Conservation (phyloP, 1,140 invertebrate genomes). For the Scylla paramamosain region DNA sequence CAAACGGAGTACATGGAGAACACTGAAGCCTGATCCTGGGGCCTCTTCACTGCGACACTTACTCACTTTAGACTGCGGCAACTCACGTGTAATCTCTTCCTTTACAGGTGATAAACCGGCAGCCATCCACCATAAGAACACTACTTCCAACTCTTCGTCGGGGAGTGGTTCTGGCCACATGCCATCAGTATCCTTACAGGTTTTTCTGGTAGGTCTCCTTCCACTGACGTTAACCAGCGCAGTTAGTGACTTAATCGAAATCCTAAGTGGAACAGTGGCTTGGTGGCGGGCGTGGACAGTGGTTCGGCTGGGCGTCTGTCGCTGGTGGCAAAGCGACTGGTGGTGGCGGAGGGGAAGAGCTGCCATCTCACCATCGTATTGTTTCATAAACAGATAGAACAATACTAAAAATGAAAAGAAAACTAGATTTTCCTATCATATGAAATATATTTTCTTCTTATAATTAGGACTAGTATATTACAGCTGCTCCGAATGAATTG, state of each 20-base stretch:
- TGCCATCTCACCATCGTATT: not conserved
- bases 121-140: conserved; percentile 76
- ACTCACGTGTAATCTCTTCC: not conserved
- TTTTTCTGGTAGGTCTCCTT: conserved; percentile 32
- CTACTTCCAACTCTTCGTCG: conserved; percentile 60
- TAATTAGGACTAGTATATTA: no score
- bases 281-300: conserved; percentile 16
- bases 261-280: not conserved
- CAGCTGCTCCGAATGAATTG: not conserved
- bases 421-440: not conserved
- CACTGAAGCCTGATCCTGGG: not conserved
- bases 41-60: not conserved
- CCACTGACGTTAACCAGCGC: not conserved
- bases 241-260: not conserved
- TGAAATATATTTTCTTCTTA: no score
- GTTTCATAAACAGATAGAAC: not conserved
- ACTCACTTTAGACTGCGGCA: no score
- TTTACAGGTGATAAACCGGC: conserved; percentile 73
- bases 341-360: not conserved
- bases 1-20: no score
- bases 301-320: not conserved
- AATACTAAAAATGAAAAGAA: not conserved
- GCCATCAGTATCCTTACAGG: conserved; percentile 32
- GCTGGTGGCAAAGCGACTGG: not conserved
- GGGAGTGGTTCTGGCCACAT: not conserved